A percentile compares a stretch with the other conserved stretches of the same genome.
Conservation (phyloP, 2,888 invertebrate genomes). For the Brenthis daphne region DNA sequence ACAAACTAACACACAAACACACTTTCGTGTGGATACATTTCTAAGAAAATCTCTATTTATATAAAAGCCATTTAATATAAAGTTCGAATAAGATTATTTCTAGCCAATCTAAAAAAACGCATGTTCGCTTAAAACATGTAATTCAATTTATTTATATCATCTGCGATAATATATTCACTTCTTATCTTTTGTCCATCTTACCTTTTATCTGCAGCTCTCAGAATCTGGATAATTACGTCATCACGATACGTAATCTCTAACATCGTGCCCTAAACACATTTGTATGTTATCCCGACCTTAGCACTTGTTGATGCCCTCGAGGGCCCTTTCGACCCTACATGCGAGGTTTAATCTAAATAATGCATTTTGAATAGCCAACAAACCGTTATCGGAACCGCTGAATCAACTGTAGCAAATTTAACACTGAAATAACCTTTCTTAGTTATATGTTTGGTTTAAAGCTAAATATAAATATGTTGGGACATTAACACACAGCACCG, state of each 20-base stretch:
- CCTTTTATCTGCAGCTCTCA: constrained; percentile 4
- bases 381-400: constrained; percentile 15
- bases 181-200: not conserved
- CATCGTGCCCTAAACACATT: constrained; percentile 35
- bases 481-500: too few species aligned
- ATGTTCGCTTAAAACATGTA: too few species aligned
- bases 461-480: too few species aligned
- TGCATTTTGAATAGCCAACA: constrained; percentile 22
- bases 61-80: too few species aligned
- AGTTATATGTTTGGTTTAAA: not conserved
- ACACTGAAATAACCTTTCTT: not conserved
- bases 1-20: too few species aligned
- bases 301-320: constrained; percentile 25
- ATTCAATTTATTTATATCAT: too few species aligned
- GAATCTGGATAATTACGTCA: constrained; percentile 8
- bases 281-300: constrained; percentile 33
- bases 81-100: too few species aligned
- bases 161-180: not conserved
- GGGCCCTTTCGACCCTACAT: constrained; percentile 22
- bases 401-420: constrained; percentile 14
- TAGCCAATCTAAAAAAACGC: too few species aligned
- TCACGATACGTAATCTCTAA: constrained; percentile 23
- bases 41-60: too few species aligned
- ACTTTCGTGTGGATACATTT: too few species aligned
- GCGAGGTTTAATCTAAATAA: constrained; percentile 32